Evolutionary conservation across 2,797 vertebrate genomes (phyloP).

Genomic region (Crossoptilon crossoptilon): DNA sequence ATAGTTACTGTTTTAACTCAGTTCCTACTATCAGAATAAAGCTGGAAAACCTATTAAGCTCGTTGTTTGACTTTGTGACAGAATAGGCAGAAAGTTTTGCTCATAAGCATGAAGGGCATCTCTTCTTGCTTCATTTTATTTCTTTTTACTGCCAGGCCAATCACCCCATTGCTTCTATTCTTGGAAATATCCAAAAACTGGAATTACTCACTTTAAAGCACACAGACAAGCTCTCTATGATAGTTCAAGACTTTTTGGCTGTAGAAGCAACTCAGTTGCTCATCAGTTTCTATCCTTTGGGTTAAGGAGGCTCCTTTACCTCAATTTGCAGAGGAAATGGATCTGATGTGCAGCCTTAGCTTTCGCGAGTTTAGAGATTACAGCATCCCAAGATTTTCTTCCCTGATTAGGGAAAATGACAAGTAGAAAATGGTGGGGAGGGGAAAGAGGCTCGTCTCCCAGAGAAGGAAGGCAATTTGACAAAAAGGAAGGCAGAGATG

Average conservation of each 20-base stretch:
- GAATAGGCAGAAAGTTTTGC: background rate
- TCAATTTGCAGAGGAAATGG: background rate
- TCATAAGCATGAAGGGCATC: background rate
- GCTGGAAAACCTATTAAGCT: background rate
- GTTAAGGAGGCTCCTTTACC: background rate
- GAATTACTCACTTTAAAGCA: slow-evolving; percentile 24
- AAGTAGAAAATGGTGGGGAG: background rate
- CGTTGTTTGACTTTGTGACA: background rate
- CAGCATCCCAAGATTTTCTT: background rate
- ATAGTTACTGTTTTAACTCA: background rate
- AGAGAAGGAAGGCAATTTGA: background rate
- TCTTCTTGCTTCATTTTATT: background rate
- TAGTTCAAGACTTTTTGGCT: background rate
- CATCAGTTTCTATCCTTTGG: background rate
- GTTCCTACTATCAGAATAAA: slow-evolving; percentile 18
- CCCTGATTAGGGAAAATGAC: background rate
- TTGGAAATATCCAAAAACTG: slow-evolving; percentile 42
- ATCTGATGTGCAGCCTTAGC: background rate
- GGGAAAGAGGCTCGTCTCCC: background rate
- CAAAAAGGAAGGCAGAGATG: background rate
- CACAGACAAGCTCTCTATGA: background rate
- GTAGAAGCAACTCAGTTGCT: background rate
- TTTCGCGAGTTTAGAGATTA: background rate
- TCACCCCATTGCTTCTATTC: background rate
- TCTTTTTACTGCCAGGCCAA: background rate